These are phyloP conservation scores for Nomada ferruginata DNA, from an alignment of 2,888 invertebrate genomes.

Conservation along the genomic window DNA sequence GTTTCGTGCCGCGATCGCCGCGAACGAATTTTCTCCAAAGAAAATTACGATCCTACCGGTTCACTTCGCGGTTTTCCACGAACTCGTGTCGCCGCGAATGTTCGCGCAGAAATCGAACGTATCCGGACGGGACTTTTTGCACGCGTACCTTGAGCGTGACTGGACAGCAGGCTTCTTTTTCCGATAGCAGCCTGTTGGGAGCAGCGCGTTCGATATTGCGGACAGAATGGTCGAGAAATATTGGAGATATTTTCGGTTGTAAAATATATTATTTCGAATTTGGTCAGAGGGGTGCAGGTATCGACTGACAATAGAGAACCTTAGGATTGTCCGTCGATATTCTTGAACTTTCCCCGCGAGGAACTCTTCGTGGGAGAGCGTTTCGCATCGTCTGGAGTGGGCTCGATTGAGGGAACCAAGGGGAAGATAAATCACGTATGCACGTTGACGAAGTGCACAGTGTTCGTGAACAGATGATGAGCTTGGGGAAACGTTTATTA, in stretches of 20 bases:
- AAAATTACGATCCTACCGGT: background rate
- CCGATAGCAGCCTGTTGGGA: background rate
- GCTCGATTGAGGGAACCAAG: background rate
- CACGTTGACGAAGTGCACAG: background rate
- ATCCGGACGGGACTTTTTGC: background rate
- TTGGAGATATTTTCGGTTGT: background rate
- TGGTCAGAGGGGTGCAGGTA: background rate
- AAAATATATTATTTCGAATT: background rate
- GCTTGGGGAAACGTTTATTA: too few relatives aligned
- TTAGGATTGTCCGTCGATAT: background rate
- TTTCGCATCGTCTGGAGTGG: background rate
- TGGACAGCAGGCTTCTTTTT: slow-evolving; percentile 1
- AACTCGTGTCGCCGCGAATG: background rate
- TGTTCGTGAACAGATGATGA: background rate
- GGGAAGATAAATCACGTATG: background rate
- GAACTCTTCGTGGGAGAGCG: background rate
- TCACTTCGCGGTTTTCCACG: too few relatives aligned
- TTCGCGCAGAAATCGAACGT: background rate
- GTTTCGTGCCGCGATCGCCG: background rate
- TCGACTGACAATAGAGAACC: background rate
- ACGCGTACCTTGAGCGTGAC: slow-evolving; percentile 18
- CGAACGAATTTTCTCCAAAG: background rate
- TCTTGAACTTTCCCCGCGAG: background rate
- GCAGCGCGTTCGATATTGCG: background rate
- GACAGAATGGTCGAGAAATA: background rate